Evolutionary conservation across 2,888 invertebrate genomes (phyloP).

Genomic region (Parascotia fuliginaria): DNA sequence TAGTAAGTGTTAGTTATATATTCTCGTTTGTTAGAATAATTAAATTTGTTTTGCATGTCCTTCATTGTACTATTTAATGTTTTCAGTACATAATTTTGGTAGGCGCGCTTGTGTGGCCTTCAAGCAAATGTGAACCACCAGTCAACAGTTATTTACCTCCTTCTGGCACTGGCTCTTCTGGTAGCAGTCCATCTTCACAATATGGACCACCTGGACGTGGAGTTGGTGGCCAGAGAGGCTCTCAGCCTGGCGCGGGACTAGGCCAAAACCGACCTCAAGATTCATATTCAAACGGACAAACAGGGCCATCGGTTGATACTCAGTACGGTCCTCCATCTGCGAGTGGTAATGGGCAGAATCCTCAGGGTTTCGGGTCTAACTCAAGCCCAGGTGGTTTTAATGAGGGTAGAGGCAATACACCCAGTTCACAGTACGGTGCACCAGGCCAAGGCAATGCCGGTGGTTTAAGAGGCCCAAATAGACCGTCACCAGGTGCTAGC

Average conservation of each 20-base stretch:
- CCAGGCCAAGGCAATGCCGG: conserved; percentile 53
- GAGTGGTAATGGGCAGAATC: conserved; percentile 35
- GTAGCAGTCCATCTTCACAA: conserved; percentile 65
- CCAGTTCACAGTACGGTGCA: conserved; percentile 65
- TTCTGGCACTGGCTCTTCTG: conserved; percentile 54
- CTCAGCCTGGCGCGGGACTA: conserved; percentile 40
- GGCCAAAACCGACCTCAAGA: conserved; percentile 49
- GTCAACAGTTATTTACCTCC: conserved; percentile 91
- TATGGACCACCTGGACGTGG: conserved; percentile 65
- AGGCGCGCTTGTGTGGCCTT: conserved; percentile 73
- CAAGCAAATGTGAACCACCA: conserved; percentile 88
- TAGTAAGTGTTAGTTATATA: conserved; percentile 52
- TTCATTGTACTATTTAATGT: conserved; percentile 4
- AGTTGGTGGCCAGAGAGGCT: conserved; percentile 34
- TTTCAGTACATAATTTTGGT: conserved; percentile 73
- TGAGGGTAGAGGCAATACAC: conserved; percentile 45
- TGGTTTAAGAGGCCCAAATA: conserved; percentile 28
- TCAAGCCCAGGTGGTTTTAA: conserved; percentile 54
- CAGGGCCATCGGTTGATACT: conserved; percentile 50
- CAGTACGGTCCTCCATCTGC: conserved; percentile 63
- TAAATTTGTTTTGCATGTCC: neutral
- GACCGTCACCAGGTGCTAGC: conserved; percentile 5
- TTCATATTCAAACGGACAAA: conserved; percentile 61
- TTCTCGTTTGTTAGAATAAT: neutral
- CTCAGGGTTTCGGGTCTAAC: conserved; percentile 29